A percentile compares a stretch with the other conserved stretches of the same genome.
phyloP scores from a whole-genome alignment of 1,140 invertebrate species.

The Pemphigus obesinymphae region DNA sequence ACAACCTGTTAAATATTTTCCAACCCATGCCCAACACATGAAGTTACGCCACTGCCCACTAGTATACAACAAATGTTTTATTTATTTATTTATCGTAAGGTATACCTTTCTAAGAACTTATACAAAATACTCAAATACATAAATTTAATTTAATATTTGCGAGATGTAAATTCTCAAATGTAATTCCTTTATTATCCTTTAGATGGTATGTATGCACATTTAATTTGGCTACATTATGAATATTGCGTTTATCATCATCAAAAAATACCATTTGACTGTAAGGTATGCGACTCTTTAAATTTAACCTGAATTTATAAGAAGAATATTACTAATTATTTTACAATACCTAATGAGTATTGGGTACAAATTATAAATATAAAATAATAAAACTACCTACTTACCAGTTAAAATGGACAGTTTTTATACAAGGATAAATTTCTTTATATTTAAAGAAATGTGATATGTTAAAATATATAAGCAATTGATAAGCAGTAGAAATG shows the following conservation, averaged over 20 bases:
- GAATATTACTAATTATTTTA: no score
- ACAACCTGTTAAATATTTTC: no score
- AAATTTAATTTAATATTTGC: background rate
- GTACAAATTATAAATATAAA: background rate
- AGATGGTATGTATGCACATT: background rate
- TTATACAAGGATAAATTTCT: conserved; percentile 45
- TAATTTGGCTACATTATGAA: background rate
- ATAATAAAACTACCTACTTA: background rate
- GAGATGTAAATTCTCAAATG: background rate
- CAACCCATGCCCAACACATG: no score
- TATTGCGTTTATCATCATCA: conserved; percentile 5
- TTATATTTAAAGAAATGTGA: conserved; percentile 42
- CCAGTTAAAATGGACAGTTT: conserved; percentile 43
- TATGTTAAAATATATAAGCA: conserved; percentile 44
- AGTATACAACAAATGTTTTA: no score
- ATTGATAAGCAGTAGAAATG: conserved; percentile 45
- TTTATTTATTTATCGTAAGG: no score
- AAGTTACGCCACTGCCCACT: no score
- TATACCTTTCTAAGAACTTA: no score
- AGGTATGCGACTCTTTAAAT: background rate
- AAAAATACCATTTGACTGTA: background rate
- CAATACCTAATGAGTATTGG: no score
- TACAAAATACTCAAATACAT: no score
- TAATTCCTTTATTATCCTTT: background rate
- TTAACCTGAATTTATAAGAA: background rate